Conservation (phyloP, 1,140 invertebrate species). For the Anastatus disparis region DNA sequence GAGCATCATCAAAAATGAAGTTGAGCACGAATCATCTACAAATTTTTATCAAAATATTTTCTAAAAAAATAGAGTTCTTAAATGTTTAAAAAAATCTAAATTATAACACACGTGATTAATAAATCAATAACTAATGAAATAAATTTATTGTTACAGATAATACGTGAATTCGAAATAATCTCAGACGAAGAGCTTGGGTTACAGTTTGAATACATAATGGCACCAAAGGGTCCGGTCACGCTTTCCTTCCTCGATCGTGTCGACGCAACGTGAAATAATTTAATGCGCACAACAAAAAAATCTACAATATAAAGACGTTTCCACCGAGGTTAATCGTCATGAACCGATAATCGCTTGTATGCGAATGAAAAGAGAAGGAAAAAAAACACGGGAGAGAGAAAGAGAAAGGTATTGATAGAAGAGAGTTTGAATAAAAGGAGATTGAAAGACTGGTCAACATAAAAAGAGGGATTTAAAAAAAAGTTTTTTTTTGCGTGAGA, state of each 20-base stretch:
- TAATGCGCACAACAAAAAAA: constrained; percentile 23
- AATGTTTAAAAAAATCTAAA: no score
- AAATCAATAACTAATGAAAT: no score
- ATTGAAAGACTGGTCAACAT: background rate
- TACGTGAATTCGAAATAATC: constrained; percentile 76
- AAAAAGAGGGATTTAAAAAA: background rate
- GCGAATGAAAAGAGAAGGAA: background rate
- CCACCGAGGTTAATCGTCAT: constrained; percentile 15
- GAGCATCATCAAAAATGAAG: no score
- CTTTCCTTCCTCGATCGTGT: constrained; percentile 71
- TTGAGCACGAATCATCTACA: no score
- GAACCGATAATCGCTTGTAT: constrained; percentile 18
- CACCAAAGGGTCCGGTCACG: constrained; percentile 77
- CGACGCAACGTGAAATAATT: constrained; percentile 31
- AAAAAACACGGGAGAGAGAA: no score
- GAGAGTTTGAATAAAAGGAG: background rate
- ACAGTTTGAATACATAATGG: constrained; percentile 82
- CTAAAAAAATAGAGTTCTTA: no score
- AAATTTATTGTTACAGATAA: constrained; percentile 74
- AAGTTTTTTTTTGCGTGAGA: no score
- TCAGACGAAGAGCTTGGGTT: constrained; percentile 75
- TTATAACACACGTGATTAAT: no score
- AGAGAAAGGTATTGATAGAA: background rate
- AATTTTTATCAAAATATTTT: no score
- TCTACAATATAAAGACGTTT: background rate